These are phyloP conservation scores for Strongylocentrotus purpuratus DNA, from an alignment of 35 echinoderm and acorn worm genomes.

Conservation along the genomic window DNA sequence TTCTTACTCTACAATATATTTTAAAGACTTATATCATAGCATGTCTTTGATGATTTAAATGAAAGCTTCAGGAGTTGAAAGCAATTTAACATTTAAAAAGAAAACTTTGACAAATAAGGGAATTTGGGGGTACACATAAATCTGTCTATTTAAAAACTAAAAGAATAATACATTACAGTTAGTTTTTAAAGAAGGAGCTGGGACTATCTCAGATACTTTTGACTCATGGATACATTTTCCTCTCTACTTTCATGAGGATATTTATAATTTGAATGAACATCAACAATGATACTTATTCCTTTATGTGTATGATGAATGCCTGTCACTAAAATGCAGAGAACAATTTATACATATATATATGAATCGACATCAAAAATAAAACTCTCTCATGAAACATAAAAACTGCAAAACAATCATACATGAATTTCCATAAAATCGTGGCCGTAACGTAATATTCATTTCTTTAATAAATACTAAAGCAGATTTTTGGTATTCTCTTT, in stretches of 20 bases:
- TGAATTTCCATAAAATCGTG: background rate
- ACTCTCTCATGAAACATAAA: background rate
- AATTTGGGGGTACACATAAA: background rate
- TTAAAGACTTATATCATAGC: background rate
- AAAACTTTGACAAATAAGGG: background rate
- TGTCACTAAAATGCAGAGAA: background rate
- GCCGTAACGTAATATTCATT: background rate
- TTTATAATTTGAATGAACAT: too few species aligned
- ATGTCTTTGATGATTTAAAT: background rate
- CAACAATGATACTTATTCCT: too few species aligned
- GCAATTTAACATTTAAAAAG: background rate
- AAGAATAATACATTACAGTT: background rate
- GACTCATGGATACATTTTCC: too few species aligned
- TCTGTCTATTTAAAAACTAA: background rate
- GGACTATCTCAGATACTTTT: too few species aligned
- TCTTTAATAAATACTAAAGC: background rate
- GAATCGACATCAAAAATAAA: background rate
- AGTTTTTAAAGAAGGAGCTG: too few species aligned
- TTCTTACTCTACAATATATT: background rate
- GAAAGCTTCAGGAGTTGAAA: background rate
- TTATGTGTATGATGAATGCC: too few species aligned
- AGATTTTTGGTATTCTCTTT: background rate
- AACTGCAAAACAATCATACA: background rate
- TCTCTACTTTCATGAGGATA: too few species aligned
- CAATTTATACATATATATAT: constrained; percentile 2